These are phyloP conservation scores for Pangasianodon gigas DNA, from an alignment of 2,113 vertebrate genomes.

Conservation along the genomic window DNA sequence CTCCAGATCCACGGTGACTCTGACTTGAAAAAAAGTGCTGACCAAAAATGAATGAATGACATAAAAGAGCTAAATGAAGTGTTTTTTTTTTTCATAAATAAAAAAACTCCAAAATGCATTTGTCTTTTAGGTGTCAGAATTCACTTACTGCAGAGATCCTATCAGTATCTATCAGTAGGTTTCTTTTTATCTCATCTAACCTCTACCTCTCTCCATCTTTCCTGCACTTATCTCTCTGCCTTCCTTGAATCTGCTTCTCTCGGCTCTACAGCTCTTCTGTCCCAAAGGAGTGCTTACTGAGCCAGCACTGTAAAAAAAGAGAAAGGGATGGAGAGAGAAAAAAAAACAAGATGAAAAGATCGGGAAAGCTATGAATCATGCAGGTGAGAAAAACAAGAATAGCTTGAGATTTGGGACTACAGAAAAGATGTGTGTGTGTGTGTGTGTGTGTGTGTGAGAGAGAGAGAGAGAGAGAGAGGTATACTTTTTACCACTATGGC, in stretches of 20 bases:
- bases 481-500: neutral
- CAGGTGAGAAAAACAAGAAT: constrained; percentile 14
- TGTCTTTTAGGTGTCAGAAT: neutral
- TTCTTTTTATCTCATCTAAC: constrained; percentile 28
- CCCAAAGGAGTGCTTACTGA: constrained; percentile 39
- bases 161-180: constrained; percentile 2
- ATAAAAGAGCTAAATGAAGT: neutral
- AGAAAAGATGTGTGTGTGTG: neutral
- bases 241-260: neutral
- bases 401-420: neutral
- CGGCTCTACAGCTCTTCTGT: constrained; percentile 12
- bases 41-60: neutral
- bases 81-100: neutral
- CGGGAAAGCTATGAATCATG: neutral
- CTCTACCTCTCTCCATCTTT: constrained; percentile 5
- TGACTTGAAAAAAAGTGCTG: too few relatives aligned
- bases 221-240: neutral
- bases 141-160: constrained; percentile 7
- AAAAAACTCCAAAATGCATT: neutral
- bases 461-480: neutral
- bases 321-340: neutral
- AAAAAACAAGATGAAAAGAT: constrained; percentile 17
- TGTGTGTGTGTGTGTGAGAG: neutral
- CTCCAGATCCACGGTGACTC: neutral
- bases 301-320: constrained; percentile 19